Conservation (phyloP, 2,113 vertebrate species). For the Seriola rivoliana region DNA sequence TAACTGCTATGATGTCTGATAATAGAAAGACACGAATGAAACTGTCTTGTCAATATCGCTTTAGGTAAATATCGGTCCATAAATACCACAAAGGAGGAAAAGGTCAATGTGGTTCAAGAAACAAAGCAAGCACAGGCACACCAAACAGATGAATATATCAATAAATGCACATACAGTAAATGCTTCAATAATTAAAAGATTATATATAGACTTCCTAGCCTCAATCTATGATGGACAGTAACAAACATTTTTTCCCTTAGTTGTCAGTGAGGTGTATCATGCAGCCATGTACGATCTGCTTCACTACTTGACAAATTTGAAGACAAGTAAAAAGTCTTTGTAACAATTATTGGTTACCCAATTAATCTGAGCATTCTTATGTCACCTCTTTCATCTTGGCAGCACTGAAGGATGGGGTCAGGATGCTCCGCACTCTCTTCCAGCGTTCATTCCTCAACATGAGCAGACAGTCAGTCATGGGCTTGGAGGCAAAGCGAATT, state of each 20-base stretch:
- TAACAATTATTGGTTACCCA: not conserved
- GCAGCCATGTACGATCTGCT: no score
- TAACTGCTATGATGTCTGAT: not conserved
- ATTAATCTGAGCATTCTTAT: not conserved
- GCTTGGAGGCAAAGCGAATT: slow-evolving; percentile 83
- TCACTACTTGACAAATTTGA: not conserved
- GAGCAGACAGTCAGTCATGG: slow-evolving; percentile 90
- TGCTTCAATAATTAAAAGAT: no score
- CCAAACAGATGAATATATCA: not conserved
- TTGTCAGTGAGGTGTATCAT: no score
- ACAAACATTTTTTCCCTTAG: no score
- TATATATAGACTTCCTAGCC: no score
- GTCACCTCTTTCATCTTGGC: slow-evolving; percentile 93
- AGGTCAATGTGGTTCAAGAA: not conserved
- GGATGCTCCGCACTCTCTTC: slow-evolving; percentile 91
- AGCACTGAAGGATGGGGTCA: slow-evolving; percentile 90
- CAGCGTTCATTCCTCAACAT: slow-evolving; percentile 89
- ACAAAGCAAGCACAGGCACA: not conserved
- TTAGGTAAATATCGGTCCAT: not conserved
- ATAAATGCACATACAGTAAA: no score
- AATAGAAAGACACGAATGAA: not conserved
- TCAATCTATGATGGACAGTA: no score
- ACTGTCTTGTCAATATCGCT: no score
- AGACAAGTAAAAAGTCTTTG: not conserved
- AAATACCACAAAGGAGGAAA: not conserved